These are phyloP conservation scores for Luffia ferchaultella DNA, from an alignment of 2,888 invertebrate genomes.

Conservation along the genomic window DNA sequence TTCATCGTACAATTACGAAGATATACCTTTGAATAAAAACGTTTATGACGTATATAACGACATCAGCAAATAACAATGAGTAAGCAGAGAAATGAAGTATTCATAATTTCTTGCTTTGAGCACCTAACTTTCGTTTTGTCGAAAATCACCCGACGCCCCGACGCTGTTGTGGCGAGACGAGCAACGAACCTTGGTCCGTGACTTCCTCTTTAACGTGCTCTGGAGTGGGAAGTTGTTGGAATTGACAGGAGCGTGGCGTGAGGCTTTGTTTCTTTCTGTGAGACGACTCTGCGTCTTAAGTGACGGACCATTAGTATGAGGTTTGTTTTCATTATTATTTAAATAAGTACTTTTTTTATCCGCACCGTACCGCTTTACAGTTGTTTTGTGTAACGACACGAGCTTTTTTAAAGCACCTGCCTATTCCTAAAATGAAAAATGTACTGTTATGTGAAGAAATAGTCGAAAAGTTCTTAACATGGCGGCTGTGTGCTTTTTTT, in stretches of 20 bases:
- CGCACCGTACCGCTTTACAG: not conserved
- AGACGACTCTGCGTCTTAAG: conserved; percentile 23
- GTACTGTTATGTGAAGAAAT: too few species aligned
- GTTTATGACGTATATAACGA: too few species aligned
- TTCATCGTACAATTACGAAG: too few species aligned
- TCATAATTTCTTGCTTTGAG: conserved; percentile 24
- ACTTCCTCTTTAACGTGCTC: conserved; percentile 55
- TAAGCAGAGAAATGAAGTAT: too few species aligned
- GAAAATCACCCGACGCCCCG: conserved; percentile 7
- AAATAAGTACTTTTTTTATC: too few species aligned
- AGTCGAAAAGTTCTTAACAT: too few species aligned
- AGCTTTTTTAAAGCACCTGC: not conserved
- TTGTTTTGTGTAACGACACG: not conserved
- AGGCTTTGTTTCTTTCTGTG: conserved; percentile 43
- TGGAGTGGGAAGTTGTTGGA: conserved; percentile 45
- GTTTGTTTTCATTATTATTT: conserved; percentile 37
- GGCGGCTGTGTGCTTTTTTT: too few species aligned
- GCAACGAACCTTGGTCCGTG: conserved; percentile 48
- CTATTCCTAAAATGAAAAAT: too few species aligned
- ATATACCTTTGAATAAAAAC: too few species aligned
- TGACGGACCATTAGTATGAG: conserved; percentile 34
- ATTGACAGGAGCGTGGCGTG: conserved; percentile 48
- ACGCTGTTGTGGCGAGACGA: conserved; percentile 12
- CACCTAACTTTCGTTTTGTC: conserved; percentile 39
- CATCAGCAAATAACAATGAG: too few species aligned